Evolutionary conservation across 2,113 vertebrate genomes (phyloP).

Genomic region (Alouatta palliata): DNA sequence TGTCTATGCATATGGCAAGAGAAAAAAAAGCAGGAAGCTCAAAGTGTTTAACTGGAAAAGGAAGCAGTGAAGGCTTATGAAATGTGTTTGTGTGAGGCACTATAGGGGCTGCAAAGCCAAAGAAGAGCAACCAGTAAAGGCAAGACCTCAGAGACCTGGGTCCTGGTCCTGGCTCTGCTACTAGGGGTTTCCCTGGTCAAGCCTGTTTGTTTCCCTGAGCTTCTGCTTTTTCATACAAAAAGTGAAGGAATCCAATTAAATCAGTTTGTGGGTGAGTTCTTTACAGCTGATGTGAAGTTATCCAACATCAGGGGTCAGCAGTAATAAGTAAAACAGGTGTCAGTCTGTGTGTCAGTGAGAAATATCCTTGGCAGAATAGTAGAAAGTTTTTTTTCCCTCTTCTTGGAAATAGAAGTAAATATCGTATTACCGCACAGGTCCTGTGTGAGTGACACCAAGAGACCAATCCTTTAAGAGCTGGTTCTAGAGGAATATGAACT

Average conservation of each 20-base stretch:
- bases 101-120: background rate
- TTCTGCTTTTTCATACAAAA: background rate
- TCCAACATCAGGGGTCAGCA: background rate
- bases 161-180: background rate
- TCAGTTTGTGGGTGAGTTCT: background rate
- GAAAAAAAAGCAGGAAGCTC: slow-evolving; percentile 52
- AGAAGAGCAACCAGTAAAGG: background rate
- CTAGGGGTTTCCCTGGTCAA: background rate
- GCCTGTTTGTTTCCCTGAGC: background rate
- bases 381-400: background rate
- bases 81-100: background rate
- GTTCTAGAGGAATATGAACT: background rate
- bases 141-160: background rate
- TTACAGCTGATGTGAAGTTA: background rate
- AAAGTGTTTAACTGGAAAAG: slow-evolving; percentile 39
- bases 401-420: background rate
- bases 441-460: background rate
- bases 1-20: slow-evolving; percentile 50
- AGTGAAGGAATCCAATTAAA: background rate
- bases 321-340: background rate
- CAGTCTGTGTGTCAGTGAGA: background rate
- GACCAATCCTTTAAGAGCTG: background rate
- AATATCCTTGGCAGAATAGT: background rate
- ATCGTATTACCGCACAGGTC: background rate
- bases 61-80: background rate